Evolutionary conservation across 1,140 invertebrate genomes (phyloP).

Genomic region (Ceratina calcarata): DNA sequence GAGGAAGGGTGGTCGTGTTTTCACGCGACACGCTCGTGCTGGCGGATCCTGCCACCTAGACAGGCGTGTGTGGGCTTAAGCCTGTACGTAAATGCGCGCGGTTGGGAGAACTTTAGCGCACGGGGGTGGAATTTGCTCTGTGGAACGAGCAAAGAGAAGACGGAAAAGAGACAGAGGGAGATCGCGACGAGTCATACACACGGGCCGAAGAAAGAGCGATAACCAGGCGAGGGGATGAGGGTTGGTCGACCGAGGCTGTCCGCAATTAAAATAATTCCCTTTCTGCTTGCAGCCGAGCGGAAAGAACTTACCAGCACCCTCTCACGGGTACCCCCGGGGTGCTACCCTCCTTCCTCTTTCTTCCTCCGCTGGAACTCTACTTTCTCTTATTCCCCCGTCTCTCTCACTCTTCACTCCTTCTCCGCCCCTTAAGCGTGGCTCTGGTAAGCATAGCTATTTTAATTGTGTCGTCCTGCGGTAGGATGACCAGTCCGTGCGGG

Average conservation of each 20-base stretch:
- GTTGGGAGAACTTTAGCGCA: conserved; percentile 40
- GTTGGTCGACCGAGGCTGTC: conserved; percentile 79
- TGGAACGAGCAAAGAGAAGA: conserved; percentile 43
- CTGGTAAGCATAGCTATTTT: conserved; percentile 77
- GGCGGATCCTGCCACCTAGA: conserved; percentile 48
- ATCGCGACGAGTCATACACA: conserved; percentile 48
- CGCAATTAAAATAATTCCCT: conserved; percentile 82
- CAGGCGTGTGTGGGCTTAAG: conserved; percentile 50
- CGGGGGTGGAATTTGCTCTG: conserved; percentile 58
- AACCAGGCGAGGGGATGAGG: conserved; percentile 47
- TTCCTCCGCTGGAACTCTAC: conserved; percentile 24
- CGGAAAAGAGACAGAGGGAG: conserved; percentile 39
- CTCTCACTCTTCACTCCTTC: conserved; percentile 25
- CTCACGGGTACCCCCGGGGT: conserved; percentile 62
- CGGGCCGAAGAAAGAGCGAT: conserved; percentile 50
- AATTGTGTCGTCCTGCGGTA: conserved; percentile 72
- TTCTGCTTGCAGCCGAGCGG: conserved; percentile 78
- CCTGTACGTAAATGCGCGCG: conserved; percentile 52
- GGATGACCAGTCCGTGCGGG: conserved; percentile 64
- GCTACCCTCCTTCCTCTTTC: conserved; percentile 55
- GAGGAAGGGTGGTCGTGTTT: conserved; percentile 18
- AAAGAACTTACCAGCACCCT: conserved; percentile 77
- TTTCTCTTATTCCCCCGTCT: conserved; percentile 47
- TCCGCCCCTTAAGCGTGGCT: conserved; percentile 13
- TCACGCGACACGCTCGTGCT: conserved; percentile 1